These are phyloP conservation scores for Leptinotarsa haldemani DNA, from an alignment of 2,888 invertebrate species.

Conservation along the genomic window DNA sequence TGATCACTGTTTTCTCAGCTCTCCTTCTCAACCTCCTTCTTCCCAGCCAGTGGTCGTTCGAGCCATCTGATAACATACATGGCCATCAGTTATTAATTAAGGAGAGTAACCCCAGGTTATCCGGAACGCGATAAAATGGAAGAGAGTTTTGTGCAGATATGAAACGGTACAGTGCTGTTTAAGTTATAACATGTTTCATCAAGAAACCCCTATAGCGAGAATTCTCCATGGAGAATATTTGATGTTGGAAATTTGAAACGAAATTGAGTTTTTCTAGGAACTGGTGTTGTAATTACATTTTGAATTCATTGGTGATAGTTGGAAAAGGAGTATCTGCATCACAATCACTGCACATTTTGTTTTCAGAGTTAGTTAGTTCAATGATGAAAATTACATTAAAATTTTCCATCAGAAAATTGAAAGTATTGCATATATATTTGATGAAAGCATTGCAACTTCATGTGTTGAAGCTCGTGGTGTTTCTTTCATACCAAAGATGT, in stretches of 20 bases:
- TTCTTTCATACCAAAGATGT: too few species aligned
- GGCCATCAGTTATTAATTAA: constrained; percentile 2
- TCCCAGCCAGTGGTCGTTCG: not conserved
- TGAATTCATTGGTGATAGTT: too few species aligned
- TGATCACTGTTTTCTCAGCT: not conserved
- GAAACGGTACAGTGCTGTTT: not conserved
- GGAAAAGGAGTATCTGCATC: too few species aligned
- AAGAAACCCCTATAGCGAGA: not conserved
- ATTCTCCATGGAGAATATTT: not conserved
- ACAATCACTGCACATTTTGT: too few species aligned
- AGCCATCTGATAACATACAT: not conserved
- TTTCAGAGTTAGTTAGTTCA: too few species aligned
- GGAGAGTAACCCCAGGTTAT: constrained; percentile 6
- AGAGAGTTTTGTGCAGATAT: not conserved
- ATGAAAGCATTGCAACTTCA: too few species aligned
- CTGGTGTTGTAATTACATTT: too few species aligned
- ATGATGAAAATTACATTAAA: too few species aligned
- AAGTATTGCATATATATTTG: too few species aligned
- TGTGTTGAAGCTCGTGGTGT: too few species aligned
- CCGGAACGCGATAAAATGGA: constrained; percentile 1
- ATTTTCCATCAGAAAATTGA: too few species aligned
- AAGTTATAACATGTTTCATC: not conserved
- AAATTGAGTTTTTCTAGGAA: too few species aligned
- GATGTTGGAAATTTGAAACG: not conserved
- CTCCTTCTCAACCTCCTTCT: not conserved